phyloP scores from a whole-genome alignment of 1,140 invertebrate species.

The Melipona quadrifasciata region DNA sequence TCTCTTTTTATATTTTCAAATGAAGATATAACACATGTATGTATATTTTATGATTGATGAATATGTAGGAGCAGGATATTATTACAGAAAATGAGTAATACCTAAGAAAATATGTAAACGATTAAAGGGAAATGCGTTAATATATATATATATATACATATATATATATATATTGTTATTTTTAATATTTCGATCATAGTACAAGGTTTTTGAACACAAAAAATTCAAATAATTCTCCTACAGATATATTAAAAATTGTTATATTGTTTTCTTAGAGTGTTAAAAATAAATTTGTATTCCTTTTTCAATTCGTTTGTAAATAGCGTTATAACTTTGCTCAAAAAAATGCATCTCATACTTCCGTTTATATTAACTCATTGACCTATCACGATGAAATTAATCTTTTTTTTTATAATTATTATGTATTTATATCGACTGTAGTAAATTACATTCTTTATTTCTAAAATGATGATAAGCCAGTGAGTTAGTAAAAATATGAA shows the following conservation, averaged over 20 bases:
- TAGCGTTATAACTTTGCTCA: constrained; percentile 12
- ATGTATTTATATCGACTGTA: not conserved
- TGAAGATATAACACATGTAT: not conserved
- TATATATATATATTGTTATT: constrained; percentile 34
- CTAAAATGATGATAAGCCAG: constrained; percentile 24
- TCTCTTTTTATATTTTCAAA: not conserved
- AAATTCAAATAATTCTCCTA: constrained; percentile 15
- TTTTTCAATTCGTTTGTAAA: constrained; percentile 7
- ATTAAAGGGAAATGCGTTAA: constrained; percentile 7
- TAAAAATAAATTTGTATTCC: constrained; percentile 26
- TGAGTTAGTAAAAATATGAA: constrained; percentile 28
- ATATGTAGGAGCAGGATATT: not conserved
- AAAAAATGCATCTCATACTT: constrained; percentile 18
- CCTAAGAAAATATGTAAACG: not conserved
- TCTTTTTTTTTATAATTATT: constrained; percentile 7
- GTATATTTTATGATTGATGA: not conserved
- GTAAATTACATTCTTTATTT: constrained; percentile 9
- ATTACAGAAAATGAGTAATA: not conserved
- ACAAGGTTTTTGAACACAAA: constrained; percentile 46
- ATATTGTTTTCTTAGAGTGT: constrained; percentile 5
- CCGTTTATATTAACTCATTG: constrained; percentile 23
- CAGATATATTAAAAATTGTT: constrained; percentile 15
- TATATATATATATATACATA: constrained; percentile 13
- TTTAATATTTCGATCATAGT: constrained; percentile 39
- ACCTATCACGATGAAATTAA: constrained; percentile 14